These are phyloP conservation scores for Cyprinodon variegatus DNA, from an alignment of 2,113 vertebrate species.

Conservation along the genomic window DNA sequence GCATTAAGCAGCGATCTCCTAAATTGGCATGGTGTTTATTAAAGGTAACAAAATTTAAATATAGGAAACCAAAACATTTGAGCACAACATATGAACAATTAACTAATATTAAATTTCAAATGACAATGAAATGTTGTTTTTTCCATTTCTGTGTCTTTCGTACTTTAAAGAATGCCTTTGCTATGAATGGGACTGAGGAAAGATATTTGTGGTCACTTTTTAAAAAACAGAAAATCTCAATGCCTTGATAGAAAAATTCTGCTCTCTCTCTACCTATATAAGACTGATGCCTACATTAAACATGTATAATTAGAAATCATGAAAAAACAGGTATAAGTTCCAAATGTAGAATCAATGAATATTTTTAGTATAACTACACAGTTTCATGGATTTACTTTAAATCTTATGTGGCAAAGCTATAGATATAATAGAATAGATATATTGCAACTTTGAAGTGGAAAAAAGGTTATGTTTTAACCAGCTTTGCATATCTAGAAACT, in stretches of 20 bases:
- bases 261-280: not conserved
- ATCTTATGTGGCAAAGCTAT: too few species aligned
- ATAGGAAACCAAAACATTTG: not conserved
- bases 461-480: too few species aligned
- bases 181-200: not conserved
- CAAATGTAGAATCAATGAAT: not conserved
- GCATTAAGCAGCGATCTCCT: conserved; percentile 26
- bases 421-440: too few species aligned
- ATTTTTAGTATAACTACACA: too few species aligned
- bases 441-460: too few species aligned
- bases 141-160: not conserved
- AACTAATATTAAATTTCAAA: too few species aligned
- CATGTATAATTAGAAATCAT: conserved; percentile 25
- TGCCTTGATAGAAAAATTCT: not conserved
- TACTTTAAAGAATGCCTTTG: not conserved
- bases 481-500: too few species aligned
- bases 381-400: too few species aligned
- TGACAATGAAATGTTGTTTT: not conserved
- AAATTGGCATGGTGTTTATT: conserved; percentile 27
- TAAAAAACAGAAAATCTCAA: not conserved
- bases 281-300: not conserved
- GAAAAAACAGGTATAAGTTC: too few species aligned
- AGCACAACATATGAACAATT: not conserved
- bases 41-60: conserved; percentile 24
- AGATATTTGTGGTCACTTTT: not conserved